phyloP scores from a whole-genome alignment of 2,113 vertebrate genomes.

The Corvus cornix region DNA sequence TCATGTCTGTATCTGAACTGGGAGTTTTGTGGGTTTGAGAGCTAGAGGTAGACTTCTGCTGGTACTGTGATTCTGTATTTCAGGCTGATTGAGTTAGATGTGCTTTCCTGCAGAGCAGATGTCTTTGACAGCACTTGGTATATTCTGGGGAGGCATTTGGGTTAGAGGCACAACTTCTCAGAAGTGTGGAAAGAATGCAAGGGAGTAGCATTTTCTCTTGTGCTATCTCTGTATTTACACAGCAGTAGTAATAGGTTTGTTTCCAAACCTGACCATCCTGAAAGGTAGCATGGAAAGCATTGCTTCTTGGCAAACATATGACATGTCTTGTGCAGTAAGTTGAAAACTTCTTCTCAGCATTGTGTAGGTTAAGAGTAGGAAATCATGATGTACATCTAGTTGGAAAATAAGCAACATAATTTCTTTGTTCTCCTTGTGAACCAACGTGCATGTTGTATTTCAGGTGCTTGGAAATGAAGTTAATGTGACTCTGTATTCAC shows the following conservation, averaged over 20 bases:
- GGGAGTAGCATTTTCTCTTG: not conserved
- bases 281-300: not conserved
- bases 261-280: not conserved
- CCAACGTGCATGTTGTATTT: conserved; percentile 1
- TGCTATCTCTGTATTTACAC: not conserved
- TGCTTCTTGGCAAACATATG: not conserved
- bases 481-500: conserved; percentile 83
- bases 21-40: not conserved
- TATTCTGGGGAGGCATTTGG: not conserved
- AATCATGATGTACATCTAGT: not conserved
- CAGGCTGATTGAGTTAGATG: not conserved
- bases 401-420: not conserved
- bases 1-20: not conserved
- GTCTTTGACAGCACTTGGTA: not conserved
- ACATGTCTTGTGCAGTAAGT: not conserved
- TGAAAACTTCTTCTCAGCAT: not conserved
- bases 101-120: not conserved
- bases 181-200: not conserved
- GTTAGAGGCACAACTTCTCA: not conserved
- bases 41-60: not conserved
- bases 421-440: not conserved
- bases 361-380: not conserved
- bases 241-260: not conserved
- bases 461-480: conserved; percentile 79
- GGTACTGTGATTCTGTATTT: not conserved